phyloP scores from a whole-genome alignment of 2,888 invertebrate genomes.

The Bursaphelenchus okinawaensis region DNA sequence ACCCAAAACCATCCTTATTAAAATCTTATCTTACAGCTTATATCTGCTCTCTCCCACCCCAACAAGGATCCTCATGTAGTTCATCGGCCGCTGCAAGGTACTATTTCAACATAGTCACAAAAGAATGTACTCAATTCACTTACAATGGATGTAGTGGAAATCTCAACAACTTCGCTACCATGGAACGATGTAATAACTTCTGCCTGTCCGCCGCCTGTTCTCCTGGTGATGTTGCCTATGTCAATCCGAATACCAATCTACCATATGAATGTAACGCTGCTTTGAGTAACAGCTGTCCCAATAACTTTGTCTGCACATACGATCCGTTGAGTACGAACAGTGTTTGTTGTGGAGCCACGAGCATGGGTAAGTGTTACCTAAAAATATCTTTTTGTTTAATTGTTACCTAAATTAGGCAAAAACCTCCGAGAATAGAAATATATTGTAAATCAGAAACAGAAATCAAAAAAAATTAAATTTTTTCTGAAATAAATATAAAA shows the following conservation, averaged over 20 bases:
- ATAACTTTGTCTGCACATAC: slow-evolving; percentile 53
- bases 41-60: slow-evolving; percentile 56
- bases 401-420: background rate
- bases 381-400: background rate
- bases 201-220: slow-evolving; percentile 56
- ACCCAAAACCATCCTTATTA: too few relatives aligned
- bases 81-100: slow-evolving; percentile 49
- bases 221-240: slow-evolving; percentile 51
- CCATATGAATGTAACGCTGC: slow-evolving; percentile 54
- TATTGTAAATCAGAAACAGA: background rate
- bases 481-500: too few relatives aligned
- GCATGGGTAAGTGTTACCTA: slow-evolving; percentile 37
- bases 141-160: slow-evolving; percentile 53
- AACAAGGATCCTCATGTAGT: slow-evolving; percentile 53
- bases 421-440: background rate
- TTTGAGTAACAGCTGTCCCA: slow-evolving; percentile 53
- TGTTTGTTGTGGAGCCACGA: slow-evolving; percentile 56
- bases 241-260: slow-evolving; percentile 55
- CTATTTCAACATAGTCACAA: slow-evolving; percentile 43
- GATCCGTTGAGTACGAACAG: slow-evolving; percentile 48
- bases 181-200: slow-evolving; percentile 56
- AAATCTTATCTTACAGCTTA: slow-evolving; percentile 32
- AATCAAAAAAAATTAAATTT: too few relatives aligned
- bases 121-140: slow-evolving; percentile 53
- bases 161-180: slow-evolving; percentile 52